Percentiles rank a stretch among this genome's conserved stretches.
Evolutionary conservation across 1,140 invertebrate genomes (phyloP).

Genomic region (Harlomillsia oculata): DNA sequence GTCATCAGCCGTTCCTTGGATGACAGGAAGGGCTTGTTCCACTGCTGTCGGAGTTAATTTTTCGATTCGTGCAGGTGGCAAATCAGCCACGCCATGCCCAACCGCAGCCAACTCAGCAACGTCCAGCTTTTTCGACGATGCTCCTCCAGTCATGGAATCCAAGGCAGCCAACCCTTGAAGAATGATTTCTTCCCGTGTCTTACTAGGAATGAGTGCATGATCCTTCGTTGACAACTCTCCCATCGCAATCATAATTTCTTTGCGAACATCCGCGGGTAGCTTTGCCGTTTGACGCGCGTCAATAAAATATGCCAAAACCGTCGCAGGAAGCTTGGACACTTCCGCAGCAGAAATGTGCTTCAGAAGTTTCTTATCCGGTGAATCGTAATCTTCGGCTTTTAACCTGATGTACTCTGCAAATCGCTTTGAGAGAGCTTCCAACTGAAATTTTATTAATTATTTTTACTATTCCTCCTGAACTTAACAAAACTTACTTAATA

Average conservation of each 20-base stretch:
- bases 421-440: conserved; percentile 25
- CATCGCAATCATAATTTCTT: conserved; percentile 34
- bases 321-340: conserved; percentile 28
- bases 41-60: conserved; percentile 30
- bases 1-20: conserved; percentile 32
- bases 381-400: conserved; percentile 29
- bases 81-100: conserved; percentile 24
- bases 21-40: conserved; percentile 26
- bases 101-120: conserved; percentile 30
- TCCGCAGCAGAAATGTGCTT: conserved; percentile 31
- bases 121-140: conserved; percentile 11
- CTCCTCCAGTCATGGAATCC: neutral
- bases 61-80: conserved; percentile 24
- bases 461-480: neutral
- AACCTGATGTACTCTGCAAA: conserved; percentile 30
- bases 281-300: conserved; percentile 27
- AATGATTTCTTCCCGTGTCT: conserved; percentile 31
- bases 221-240: conserved; percentile 32
- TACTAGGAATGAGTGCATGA: conserved; percentile 24
- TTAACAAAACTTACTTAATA: neutral
- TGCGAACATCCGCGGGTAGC: conserved; percentile 21
- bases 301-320: conserved; percentile 32
- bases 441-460: conserved; percentile 1
- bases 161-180: conserved; percentile 31
- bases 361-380: conserved; percentile 29